phyloP scores from a whole-genome alignment of 2,888 invertebrate genomes.

The Empis livida region DNA sequence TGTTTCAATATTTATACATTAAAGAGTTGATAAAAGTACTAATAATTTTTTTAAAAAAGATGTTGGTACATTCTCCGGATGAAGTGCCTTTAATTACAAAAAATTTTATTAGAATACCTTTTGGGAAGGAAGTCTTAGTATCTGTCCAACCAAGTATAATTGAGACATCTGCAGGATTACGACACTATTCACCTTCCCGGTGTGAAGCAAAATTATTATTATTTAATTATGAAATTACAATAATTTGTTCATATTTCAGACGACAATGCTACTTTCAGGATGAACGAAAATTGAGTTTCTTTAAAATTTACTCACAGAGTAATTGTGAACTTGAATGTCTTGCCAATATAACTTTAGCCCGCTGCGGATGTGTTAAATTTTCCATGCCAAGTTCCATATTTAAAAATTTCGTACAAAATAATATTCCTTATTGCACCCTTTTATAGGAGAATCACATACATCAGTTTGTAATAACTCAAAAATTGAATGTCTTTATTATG shows the following conservation, averaged over 20 bases:
- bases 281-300: constrained; percentile 49
- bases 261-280: constrained; percentile 54
- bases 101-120: constrained; percentile 53
- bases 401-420: too few species aligned
- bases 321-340: constrained; percentile 62
- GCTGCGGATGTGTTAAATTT: constrained; percentile 55
- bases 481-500: constrained; percentile 28
- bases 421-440: neutral
- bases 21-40: too few species aligned
- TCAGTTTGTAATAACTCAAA: constrained; percentile 33
- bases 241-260: constrained; percentile 26
- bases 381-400: constrained; percentile 44
- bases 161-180: constrained; percentile 50
- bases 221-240: constrained; percentile 6
- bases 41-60: constrained; percentile 28
- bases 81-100: constrained; percentile 53
- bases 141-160: constrained; percentile 61
- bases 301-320: constrained; percentile 54
- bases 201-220: constrained; percentile 17
- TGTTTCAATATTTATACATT: neutral
- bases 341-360: constrained; percentile 47
- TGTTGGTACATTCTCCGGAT: constrained; percentile 54
- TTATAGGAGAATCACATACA: constrained; percentile 24
- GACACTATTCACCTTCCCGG: constrained; percentile 41
- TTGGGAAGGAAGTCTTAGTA: constrained; percentile 53